Evolutionary conservation across 2,797 vertebrate species (phyloP), one percentile per base, ranked within the genome.

Genomic region (Heliangelus exortis): DNA sequence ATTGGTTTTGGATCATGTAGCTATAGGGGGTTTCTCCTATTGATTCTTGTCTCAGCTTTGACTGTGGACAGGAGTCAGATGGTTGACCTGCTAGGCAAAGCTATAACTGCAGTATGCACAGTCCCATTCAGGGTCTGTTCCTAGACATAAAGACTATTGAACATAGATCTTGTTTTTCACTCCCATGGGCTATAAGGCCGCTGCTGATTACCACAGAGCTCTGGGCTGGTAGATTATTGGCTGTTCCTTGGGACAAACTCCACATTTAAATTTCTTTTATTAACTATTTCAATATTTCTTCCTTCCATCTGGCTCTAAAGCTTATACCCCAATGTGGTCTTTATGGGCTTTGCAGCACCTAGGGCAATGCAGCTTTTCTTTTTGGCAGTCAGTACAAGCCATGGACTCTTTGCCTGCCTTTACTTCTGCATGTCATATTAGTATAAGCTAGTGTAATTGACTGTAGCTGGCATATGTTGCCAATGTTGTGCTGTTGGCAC

Each of bases 11-110:
- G 81, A 97, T 97, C 95, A 74, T 94, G 79, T 92, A 94, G 95
- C 96, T 96, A 82, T 88, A 96, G 94, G 55, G 50, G 3, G 3
- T 36, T 82, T 94, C 89, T 97, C 77, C 73, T 90, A 92, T 93
- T 84, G 87, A 95, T 95, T 96, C 97, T 96, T 92, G 61, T 96
- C 96, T 97, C 91, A 50, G 91, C 88, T 96, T 94, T 88, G 74
- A 76, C 43, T 75, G 58, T 72, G 71, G 50, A 29, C 71, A 48
- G 71, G 41, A 91, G 54, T 93, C 80, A 82, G 95, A 91, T 96
- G 92, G 92, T 93, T 96, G 96, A 96, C 96, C 84, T 95, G 77
- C 94, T 96, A 95, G 67, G 63, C 84, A 96, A 92, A 93, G 90
- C 72, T 89, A 29, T 65, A 90, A 87, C 54, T 50, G 71, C 65